Base-by-base conservation (phyloP, 1,140 invertebrate species). In the Zeugodacus cucurbitae region DNA sequence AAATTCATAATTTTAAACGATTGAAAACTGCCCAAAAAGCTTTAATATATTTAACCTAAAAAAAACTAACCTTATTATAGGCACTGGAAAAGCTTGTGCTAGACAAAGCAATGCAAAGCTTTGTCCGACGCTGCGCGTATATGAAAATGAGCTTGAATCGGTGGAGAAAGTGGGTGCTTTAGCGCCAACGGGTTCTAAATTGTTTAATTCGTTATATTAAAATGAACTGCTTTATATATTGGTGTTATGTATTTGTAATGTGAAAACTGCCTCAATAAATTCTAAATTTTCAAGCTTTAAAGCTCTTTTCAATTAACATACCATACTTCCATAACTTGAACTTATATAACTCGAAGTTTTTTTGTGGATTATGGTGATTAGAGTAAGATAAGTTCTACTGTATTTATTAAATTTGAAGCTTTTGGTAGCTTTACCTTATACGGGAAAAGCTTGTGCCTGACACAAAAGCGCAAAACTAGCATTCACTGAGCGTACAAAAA, bases 61-160 rank as follows among this genome's bases (percentile, higher is more conserved):
- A 11, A 20, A 54, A 54, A 54, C 48, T 58, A 37, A 94, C 94
- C 94, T 94, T 91, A 93, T 93, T 59, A 90, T 58, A 57, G 94
- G 93, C 86, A 92, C 90, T 86, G 95, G 95, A 90, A 93, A 94
- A 7, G 93, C 94, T 90, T 97, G 96, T 89, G 96, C 97, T 90
- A 96, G 96, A 94, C 97, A 98, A 44, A 97, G 94, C 88, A 98
- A 94, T 89, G 96, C 95, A 90, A 96, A 94, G 89, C 94, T 94
- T 74, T 94, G 93, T 20, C 57, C 78, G 32, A 89, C 95, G 94
- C 87, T 94, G 96, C 90, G 96, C 96, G 94, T 97, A 98, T 98
- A 94, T 89, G 96, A 95, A 90, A 96, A 94, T 89, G 91, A 89
- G 91, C 87, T 91, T 58, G 90, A 90, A 82, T 90, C 89, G 5